These are phyloP conservation scores for Bedellia somnulentella DNA, from an alignment of 2,888 invertebrate species.

Conservation along the genomic window DNA sequence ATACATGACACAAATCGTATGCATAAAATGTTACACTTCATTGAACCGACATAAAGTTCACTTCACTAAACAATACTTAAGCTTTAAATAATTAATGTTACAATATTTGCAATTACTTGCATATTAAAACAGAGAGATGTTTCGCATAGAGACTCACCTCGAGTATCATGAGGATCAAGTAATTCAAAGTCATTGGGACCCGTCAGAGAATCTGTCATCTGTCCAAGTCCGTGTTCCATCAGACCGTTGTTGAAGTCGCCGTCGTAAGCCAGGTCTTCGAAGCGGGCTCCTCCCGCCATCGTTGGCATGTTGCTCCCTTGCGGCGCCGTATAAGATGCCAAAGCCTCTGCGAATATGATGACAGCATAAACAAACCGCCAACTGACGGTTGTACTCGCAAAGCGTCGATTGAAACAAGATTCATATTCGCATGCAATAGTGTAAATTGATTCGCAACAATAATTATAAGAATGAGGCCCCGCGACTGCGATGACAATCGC, in stretches of 20 bases:
- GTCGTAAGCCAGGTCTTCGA: slow-evolving; percentile 82
- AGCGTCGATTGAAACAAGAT: slow-evolving; percentile 13
- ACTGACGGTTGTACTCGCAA: slow-evolving; percentile 20
- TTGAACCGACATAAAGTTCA: too few relatives aligned
- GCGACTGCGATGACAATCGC: too few relatives aligned
- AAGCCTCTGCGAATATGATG: slow-evolving; percentile 57
- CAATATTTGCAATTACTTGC: too few relatives aligned
- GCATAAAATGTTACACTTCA: neutral
- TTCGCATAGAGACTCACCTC: slow-evolving; percentile 57
- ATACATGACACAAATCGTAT: too few relatives aligned
- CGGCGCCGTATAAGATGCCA: slow-evolving; percentile 69
- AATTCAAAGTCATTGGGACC: slow-evolving; percentile 69
- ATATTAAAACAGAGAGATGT: too few relatives aligned
- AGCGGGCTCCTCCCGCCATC: slow-evolving; percentile 67
- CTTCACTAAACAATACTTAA: too few relatives aligned
- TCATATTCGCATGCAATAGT: too few relatives aligned
- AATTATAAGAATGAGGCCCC: too few relatives aligned
- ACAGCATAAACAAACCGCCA: neutral
- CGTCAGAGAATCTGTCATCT: slow-evolving; percentile 74
- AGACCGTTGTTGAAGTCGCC: slow-evolving; percentile 60
- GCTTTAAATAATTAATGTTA: too few relatives aligned
- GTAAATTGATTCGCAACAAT: too few relatives aligned
- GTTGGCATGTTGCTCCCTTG: slow-evolving; percentile 65
- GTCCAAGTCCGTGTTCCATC: slow-evolving; percentile 75
- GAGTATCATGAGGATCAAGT: slow-evolving; percentile 58